These are phyloP conservation scores for Castor canadensis DNA, from an alignment of 2,113 vertebrate species.

Conservation along the genomic window DNA sequence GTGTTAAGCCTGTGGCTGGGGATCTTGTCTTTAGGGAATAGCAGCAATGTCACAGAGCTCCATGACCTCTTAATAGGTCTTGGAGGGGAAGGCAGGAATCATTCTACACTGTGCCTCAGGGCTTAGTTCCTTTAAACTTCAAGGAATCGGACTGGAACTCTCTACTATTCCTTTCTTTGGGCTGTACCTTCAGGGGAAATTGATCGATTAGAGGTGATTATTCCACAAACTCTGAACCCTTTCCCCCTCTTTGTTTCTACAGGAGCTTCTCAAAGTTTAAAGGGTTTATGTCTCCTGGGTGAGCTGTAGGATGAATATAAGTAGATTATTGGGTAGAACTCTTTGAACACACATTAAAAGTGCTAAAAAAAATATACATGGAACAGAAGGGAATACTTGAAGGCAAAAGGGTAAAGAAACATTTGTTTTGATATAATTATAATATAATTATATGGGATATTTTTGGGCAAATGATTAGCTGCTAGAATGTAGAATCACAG, in stretches of 20 bases:
- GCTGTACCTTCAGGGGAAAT: conserved; percentile 86
- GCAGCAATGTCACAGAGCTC: conserved; percentile 79
- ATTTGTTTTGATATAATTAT: conserved; percentile 52
- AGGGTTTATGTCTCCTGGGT: conserved; percentile 81
- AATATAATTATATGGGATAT: conserved; percentile 58
- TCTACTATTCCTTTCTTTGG: conserved; percentile 82
- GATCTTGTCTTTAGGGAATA: conserved; percentile 80
- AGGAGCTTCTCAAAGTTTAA: conserved; percentile 86
- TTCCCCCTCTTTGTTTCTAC: conserved; percentile 80
- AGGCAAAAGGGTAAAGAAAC: conserved; percentile 49
- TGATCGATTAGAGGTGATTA: conserved; percentile 87
- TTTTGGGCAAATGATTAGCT: conserved; percentile 59
- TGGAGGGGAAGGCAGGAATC: conserved; percentile 82
- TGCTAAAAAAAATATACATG: conserved; percentile 62
- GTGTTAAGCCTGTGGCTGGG: conserved; percentile 72
- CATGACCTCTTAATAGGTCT: conserved; percentile 87
- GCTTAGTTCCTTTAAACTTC: conserved; percentile 83
- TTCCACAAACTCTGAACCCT: conserved; percentile 86
- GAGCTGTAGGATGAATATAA: conserved; percentile 76
- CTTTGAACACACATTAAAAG: conserved; percentile 77
- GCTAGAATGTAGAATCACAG: conserved; percentile 11
- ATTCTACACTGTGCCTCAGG: conserved; percentile 81
- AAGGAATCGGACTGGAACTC: conserved; percentile 83
- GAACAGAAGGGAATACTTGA: conserved; percentile 54
- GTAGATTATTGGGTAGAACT: conserved; percentile 80